Evolutionary conservation across 2,113 vertebrate genomes (phyloP).

Genomic region (Xiphias gladius): DNA sequence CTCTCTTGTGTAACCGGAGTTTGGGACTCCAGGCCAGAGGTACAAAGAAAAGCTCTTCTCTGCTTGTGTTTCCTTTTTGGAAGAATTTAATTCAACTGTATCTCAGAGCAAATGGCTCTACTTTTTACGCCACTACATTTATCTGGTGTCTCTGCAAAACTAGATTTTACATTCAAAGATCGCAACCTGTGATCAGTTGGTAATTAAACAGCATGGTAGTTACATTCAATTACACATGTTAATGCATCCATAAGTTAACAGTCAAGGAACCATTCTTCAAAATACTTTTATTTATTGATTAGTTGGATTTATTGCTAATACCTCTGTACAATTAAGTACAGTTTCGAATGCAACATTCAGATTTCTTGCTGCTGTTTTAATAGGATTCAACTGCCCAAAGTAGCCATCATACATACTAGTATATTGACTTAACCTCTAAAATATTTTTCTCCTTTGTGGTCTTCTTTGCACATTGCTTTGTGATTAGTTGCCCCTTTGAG

Average conservation of each 20-base stretch:
- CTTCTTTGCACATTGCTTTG: background rate
- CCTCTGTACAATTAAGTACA: background rate
- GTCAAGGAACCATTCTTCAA: background rate
- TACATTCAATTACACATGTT: no score
- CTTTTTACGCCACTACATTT: background rate
- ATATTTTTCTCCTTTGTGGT: background rate
- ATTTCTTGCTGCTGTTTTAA: no score
- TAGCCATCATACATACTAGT: no score
- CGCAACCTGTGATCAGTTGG: no score
- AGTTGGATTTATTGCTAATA: background rate
- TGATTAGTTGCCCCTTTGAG: background rate
- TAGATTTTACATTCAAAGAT: background rate
- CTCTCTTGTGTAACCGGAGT: conserved; percentile 21
- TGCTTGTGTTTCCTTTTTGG: background rate
- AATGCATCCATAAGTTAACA: background rate
- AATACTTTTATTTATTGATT: background rate
- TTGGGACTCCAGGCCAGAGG: background rate
- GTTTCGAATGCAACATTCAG: no score
- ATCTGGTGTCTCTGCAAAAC: background rate
- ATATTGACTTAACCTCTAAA: background rate
- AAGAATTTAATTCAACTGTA: background rate
- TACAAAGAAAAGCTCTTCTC: background rate
- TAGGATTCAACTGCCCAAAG: no score
- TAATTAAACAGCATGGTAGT: no score
- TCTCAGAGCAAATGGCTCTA: background rate